Evolutionary conservation across 1,140 invertebrate species (phyloP).

Genomic region (Philotrypesis tridentata): DNA sequence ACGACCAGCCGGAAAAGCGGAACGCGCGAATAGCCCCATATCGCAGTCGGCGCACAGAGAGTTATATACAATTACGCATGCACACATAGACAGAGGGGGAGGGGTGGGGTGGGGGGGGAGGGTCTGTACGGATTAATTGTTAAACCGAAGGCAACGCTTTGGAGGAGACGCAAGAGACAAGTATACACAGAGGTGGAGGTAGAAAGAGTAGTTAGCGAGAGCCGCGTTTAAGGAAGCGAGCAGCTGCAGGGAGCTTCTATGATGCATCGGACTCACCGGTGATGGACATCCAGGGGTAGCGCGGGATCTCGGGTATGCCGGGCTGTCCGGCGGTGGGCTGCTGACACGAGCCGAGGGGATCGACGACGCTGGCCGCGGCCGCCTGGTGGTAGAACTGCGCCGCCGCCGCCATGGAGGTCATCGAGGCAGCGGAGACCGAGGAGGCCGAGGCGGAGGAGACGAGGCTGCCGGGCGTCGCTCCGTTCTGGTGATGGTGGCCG

Average conservation of each 20-base stretch:
- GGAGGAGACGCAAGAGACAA: no score
- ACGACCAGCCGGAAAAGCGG: constrained; percentile 13
- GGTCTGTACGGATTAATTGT: neutral
- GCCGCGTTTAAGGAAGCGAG: no score
- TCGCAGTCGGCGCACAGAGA: no score
- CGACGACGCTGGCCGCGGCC: constrained; percentile 78
- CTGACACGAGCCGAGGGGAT: constrained; percentile 79
- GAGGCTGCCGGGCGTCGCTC: constrained; percentile 76
- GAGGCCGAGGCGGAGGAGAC: constrained; percentile 74
- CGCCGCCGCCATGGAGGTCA: constrained; percentile 85
- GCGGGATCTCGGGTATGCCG: constrained; percentile 87
- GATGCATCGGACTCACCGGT: constrained; percentile 84
- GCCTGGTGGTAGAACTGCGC: constrained; percentile 91
- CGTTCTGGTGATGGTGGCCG: constrained; percentile 84
- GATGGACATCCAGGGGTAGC: constrained; percentile 98
- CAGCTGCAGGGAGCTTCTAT: neutral
- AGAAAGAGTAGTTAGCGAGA: no score
- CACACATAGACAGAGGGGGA: neutral
- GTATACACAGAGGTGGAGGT: no score
- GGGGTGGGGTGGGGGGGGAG: no score
- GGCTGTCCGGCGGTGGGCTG: constrained; percentile 82
- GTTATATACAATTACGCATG: no score
- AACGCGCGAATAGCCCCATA: no score
- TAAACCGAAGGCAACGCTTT: no score
- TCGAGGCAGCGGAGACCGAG: constrained; percentile 78